Evolutionary conservation across 2,888 invertebrate genomes (phyloP).

Genomic region (Tetropium fuscum): DNA sequence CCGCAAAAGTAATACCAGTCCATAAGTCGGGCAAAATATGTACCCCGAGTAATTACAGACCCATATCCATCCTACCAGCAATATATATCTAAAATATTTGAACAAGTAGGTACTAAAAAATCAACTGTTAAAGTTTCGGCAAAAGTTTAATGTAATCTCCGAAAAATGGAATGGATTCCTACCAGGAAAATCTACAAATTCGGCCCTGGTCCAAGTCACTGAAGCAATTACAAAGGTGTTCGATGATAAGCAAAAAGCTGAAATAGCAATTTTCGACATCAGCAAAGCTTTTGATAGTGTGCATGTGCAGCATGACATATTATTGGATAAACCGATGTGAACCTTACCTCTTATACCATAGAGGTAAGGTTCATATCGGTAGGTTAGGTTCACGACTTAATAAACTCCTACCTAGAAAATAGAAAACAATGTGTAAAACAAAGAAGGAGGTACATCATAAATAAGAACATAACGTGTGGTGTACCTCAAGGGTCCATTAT

Average conservation of each 20-base stretch:
- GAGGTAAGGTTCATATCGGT: not conserved
- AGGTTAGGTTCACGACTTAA: not conserved
- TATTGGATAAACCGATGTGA: not conserved
- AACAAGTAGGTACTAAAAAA: not conserved
- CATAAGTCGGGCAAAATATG: too few species aligned
- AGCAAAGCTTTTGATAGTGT: slow-evolving; percentile 3
- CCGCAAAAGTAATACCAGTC: too few species aligned
- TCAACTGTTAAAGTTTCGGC: not conserved
- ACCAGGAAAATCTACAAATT: not conserved
- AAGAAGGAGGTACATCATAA: not conserved
- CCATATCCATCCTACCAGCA: too few species aligned
- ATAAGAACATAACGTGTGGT: not conserved
- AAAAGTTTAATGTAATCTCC: not conserved
- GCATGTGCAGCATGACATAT: not conserved
- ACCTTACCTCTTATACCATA: too few species aligned
- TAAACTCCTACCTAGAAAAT: not conserved
- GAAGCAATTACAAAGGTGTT: not conserved
- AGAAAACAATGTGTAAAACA: not conserved
- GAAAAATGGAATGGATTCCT: not conserved
- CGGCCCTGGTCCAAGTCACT: not conserved
- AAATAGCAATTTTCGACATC: not conserved
- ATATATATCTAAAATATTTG: not conserved
- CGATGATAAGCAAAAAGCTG: not conserved
- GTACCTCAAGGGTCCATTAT: not conserved
- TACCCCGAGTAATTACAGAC: too few species aligned